Percentiles rank a stretch among this genome's conserved stretches.
Evolutionary conservation across 2,113 vertebrate genomes (phyloP).

Genomic region (human (Homo sapiens)): GRCh38 chrX:89357001-89357500

Average conservation of each 20-base stretch:
- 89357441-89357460: neutral
- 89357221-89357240: neutral
- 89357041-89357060: neutral
- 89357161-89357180: neutral
- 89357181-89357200: neutral
- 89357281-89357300: neutral
- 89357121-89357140: neutral
- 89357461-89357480: neutral
- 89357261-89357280: neutral
- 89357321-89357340: neutral
- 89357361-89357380: neutral
- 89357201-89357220: neutral
- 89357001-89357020: neutral
- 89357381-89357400: neutral
- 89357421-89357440: neutral
- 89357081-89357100: neutral
- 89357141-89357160: neutral
- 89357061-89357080: neutral
- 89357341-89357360: neutral
- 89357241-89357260: neutral
- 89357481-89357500: neutral
- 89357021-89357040: neutral
- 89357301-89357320: neutral
- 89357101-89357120: neutral
- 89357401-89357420: neutral